These are phyloP conservation scores for Telmatochromis brichardi DNA, from an alignment of 2,113 vertebrate genomes.

Conservation along the genomic window DNA sequence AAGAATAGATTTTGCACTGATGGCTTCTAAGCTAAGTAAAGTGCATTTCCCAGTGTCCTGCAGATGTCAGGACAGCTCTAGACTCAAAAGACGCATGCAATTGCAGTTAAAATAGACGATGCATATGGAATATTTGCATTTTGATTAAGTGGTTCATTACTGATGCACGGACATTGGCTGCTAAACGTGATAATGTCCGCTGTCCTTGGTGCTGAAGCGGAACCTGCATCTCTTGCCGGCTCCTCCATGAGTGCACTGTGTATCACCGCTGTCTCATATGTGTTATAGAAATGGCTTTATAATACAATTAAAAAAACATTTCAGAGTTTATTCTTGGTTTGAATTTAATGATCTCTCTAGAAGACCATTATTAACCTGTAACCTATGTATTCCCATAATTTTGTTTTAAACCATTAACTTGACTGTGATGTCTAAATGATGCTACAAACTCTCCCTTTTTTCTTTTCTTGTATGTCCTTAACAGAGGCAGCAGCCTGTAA, in stretches of 20 bases:
- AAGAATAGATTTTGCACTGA: not conserved
- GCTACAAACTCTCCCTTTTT: not conserved
- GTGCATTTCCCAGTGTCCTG: not conserved
- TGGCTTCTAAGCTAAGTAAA: not conserved
- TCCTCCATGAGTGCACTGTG: not conserved
- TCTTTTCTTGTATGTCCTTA: not conserved
- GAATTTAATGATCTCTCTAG: not conserved
- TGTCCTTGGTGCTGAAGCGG: slow-evolving; percentile 75
- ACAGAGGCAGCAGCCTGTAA: slow-evolving; percentile 63
- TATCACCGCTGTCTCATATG: not conserved
- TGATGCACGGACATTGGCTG: not conserved
- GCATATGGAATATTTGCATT: not conserved
- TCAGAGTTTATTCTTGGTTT: not conserved
- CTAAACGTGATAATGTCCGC: slow-evolving; percentile 1
- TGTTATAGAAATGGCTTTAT: not conserved
- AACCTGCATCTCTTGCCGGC: not conserved
- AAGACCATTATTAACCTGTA: not conserved
- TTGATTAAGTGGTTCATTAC: not conserved
- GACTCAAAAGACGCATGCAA: not conserved
- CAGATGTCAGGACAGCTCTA: not conserved
- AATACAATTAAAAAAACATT: not conserved
- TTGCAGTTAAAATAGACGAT: not conserved
- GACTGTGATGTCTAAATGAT: not conserved
- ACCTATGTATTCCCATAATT: not conserved
- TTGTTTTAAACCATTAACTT: not conserved